phyloP scores from a whole-genome alignment of 2,888 invertebrate genomes.

The Oeneis ivallda region DNA sequence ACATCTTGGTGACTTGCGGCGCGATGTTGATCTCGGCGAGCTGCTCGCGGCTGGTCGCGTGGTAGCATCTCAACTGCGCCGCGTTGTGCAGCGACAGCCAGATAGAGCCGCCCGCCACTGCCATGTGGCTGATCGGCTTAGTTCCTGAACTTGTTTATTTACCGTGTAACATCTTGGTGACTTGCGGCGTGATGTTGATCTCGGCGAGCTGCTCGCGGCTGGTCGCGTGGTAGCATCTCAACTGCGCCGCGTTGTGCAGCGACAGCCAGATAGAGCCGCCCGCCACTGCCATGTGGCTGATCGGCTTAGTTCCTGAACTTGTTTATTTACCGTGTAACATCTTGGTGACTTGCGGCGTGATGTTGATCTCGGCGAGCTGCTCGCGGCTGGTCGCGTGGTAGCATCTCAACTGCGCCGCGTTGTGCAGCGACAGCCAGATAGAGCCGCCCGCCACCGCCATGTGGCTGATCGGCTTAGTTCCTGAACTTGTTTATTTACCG shows the following conservation, averaged over 20 bases:
- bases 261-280: slow-evolving; percentile 95
- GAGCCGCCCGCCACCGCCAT: slow-evolving; percentile 90
- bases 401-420: slow-evolving; percentile 92
- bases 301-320: background rate
- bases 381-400: slow-evolving; percentile 89
- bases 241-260: slow-evolving; percentile 92
- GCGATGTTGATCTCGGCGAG: too few species aligned
- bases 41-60: too few species aligned
- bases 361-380: slow-evolving; percentile 88
- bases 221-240: slow-evolving; percentile 92
- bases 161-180: slow-evolving; percentile 97
- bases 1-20: too few species aligned
- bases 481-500: slow-evolving; percentile 88
- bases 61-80: too few species aligned
- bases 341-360: slow-evolving; percentile 95
- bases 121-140: too few species aligned
- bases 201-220: slow-evolving; percentile 84
- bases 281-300: slow-evolving; percentile 89
- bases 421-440: slow-evolving; percentile 95
- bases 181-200: slow-evolving; percentile 94
- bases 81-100: too few species aligned
- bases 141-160: slow-evolving; percentile 16
- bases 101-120: too few species aligned
- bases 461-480: slow-evolving; percentile 90
- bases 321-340: slow-evolving; percentile 90